Evolutionary conservation across 2,888 invertebrate genomes (phyloP).

Genomic region (Xanthia icteritia): DNA sequence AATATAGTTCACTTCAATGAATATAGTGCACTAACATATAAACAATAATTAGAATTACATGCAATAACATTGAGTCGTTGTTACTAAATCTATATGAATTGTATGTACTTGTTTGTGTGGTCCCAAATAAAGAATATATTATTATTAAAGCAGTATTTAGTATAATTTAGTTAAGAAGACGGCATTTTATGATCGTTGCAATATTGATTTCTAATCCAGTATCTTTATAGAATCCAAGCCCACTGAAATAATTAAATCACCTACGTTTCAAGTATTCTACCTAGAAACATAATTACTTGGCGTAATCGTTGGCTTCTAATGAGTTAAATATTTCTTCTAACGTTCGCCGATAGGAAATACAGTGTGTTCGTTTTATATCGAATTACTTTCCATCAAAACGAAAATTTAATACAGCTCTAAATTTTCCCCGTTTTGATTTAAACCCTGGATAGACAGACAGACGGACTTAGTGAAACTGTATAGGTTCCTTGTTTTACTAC

Average conservation of each 20-base stretch:
- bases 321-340: conserved; percentile 7
- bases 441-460: not conserved
- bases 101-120: too few relatives aligned
- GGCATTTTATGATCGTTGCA: too few relatives aligned
- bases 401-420: not conserved
- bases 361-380: not conserved
- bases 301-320: not conserved
- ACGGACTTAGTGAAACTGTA: too few relatives aligned
- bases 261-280: conserved; percentile 16
- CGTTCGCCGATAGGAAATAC: not conserved
- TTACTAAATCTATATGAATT: too few relatives aligned
- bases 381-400: not conserved
- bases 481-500: too few relatives aligned
- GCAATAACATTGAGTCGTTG: too few relatives aligned
- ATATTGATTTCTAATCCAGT: conserved; percentile 13
- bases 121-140: too few relatives aligned
- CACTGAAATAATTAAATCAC: conserved; percentile 24
- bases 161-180: not conserved
- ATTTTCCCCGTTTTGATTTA: not conserved
- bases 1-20: too few relatives aligned
- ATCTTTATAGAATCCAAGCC: not conserved
- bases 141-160: not conserved
- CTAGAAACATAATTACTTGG: not conserved
- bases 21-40: too few relatives aligned
- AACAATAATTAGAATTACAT: too few relatives aligned